phyloP scores from a whole-genome alignment of 2,797 vertebrate species.

The Acanthornis magna region DNA sequence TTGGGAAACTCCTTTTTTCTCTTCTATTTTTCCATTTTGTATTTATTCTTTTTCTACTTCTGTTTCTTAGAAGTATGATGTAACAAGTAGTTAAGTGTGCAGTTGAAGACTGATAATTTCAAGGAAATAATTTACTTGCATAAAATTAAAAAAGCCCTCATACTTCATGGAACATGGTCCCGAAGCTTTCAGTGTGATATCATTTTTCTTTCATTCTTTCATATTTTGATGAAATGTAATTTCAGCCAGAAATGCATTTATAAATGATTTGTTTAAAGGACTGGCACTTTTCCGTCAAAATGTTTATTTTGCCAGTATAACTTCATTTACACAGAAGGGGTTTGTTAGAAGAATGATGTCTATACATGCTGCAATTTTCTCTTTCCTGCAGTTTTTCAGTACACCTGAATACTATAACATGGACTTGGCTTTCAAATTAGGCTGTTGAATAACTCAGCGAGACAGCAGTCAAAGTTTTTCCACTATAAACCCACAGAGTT shows the following conservation, averaged over 20 bases:
- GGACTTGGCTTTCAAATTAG: not conserved
- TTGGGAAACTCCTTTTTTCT: not conserved
- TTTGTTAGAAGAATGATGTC: not conserved
- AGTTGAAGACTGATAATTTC: not conserved
- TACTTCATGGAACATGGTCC: not conserved
- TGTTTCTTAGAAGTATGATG: not conserved
- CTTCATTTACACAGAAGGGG: not conserved
- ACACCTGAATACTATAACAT: not conserved
- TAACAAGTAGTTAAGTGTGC: not conserved
- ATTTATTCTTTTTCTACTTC: not conserved
- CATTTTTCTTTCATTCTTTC: not conserved
- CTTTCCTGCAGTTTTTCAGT: not conserved
- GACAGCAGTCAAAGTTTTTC: not conserved
- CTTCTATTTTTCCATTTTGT: not conserved
- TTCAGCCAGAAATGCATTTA: not conserved
- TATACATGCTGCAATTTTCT: not conserved
- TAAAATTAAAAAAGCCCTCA: not conserved
- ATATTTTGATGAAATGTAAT: not conserved
- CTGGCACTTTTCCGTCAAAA: not conserved
- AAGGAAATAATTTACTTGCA: not conserved
- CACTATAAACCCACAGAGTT: not conserved
- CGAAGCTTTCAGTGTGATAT: not conserved
- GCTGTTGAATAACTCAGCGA: not conserved
- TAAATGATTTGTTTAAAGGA: not conserved
- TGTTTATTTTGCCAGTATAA: not conserved